phyloP scores from a whole-genome alignment of 2,113 vertebrate species.

The Brachyhypopomus occidentalis region DNA sequence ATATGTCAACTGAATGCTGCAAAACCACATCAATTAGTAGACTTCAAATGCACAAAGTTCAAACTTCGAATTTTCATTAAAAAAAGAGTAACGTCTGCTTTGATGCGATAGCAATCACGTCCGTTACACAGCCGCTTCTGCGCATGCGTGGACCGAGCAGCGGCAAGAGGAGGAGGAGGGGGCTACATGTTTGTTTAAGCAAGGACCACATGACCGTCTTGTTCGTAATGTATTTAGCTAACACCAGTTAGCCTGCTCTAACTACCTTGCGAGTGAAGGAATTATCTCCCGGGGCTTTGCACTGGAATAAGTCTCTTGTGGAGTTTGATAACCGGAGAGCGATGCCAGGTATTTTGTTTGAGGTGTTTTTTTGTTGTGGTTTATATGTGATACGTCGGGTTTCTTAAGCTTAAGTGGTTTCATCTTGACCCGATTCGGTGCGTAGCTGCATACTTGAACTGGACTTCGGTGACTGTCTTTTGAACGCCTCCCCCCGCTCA shows the following conservation, averaged over 20 bases:
- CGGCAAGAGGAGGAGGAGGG: conserved; percentile 9
- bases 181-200: conserved; percentile 51
- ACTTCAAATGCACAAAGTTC: no score
- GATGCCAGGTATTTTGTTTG: conserved; percentile 52
- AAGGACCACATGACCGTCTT: conserved; percentile 55
- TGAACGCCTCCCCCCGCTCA: background rate
- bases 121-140: conserved; percentile 5
- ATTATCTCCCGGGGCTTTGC: conserved; percentile 26
- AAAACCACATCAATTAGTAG: no score
- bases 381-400: background rate
- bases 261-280: conserved; percentile 39
- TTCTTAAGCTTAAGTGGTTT: background rate
- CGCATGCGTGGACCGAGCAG: conserved; percentile 26
- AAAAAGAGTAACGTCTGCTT: background rate
- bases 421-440: background rate
- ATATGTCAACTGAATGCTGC: no score
- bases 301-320: conserved; percentile 10
- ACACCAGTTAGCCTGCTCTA: conserved; percentile 38
- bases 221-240: conserved; percentile 53
- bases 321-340: conserved; percentile 11
- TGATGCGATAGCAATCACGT: background rate
- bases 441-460: conserved; percentile 8
- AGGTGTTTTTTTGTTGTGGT: background rate
- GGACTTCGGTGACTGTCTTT: conserved; percentile 1
- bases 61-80: no score